These are phyloP conservation scores for Saguinus midas DNA, from an alignment of 2,113 vertebrate species.

Conservation along the genomic window DNA sequence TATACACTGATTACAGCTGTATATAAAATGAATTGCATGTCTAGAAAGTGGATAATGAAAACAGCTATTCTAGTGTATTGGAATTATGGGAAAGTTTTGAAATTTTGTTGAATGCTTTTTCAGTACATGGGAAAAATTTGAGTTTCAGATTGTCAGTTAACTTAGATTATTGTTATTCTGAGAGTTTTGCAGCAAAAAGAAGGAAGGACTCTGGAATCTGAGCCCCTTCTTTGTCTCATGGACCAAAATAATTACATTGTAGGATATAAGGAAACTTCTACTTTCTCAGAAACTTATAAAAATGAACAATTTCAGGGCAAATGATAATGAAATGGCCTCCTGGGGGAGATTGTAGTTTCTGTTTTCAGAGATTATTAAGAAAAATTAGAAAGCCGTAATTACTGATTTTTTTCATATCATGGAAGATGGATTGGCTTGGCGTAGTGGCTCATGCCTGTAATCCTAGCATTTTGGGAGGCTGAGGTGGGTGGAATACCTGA, in stretches of 20 bases:
- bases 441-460: too few species aligned
- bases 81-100: neutral
- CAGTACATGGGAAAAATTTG: neutral
- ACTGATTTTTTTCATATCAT: neutral
- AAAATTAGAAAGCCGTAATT: neutral
- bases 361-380: conserved; percentile 33
- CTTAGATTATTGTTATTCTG: conserved; percentile 28
- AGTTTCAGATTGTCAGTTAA: conserved; percentile 26
- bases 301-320: neutral
- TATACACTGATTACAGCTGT: neutral
- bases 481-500: too few species aligned
- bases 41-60: conserved; percentile 24
- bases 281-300: conserved; percentile 6
- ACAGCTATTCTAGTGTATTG: conserved; percentile 15
- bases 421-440: neutral
- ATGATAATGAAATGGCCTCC: neutral
- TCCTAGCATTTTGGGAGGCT: too few species aligned
- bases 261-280: neutral
- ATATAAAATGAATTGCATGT: conserved; percentile 20
- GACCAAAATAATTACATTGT: neutral
- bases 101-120: conserved; percentile 9
- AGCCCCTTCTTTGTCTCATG: neutral
- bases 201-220: neutral
- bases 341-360: neutral
- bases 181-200: neutral